Base-by-base conservation (phyloP, 2,888 invertebrate species). In the Orthonychiurus folsomi region DNA sequence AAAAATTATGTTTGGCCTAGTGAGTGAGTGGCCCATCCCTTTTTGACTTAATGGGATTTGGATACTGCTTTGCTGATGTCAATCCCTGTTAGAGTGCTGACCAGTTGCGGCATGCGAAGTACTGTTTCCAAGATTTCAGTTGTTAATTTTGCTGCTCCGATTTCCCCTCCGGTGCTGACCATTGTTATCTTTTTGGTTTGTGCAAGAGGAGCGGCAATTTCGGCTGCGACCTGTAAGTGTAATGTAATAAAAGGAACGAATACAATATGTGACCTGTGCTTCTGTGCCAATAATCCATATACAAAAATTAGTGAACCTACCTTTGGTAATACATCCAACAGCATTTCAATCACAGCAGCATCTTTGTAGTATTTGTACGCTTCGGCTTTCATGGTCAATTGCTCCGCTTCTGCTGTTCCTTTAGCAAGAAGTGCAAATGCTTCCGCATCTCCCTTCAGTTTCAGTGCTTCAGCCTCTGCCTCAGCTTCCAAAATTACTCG, bases 291-390 rank as follows among this genome's bases (percentile, higher is more conserved):
- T 12, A 15, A 12, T 12, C 15, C 48, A 12, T 15, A 48, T 12
- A 12, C 15, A 48, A 12, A 12, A 48, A 48, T 12, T 48, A 48
- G 48, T 77, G n/a, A n/a, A 12, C 48, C n/a, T 48, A 95, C 95
- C 86, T 93, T 94, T 21, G 96, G 96, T 74, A 96, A 80, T 50
- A 91, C 89, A 62, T 95, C 93, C 65, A 97, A 83, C 76, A 95
- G 86, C 95, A 97, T 95, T 76, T 96, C 95, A 64, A 93, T 85
- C 87, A 93, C 91, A 15, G 94, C 93, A 37, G 93, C 93, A 58
- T 89, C 92, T 71, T 93, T 89, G 78, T 96, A 97, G 75, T 95
- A 93, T 76, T 88, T 89, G 87, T 89, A 96, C 21, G 96, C 96
- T 74, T 94, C 94, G 0, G 95, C 96, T 76, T 96, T 97, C 80